Conservation (phyloP, 2,113 vertebrate genomes). For the Catagonus wagneri region DNA sequence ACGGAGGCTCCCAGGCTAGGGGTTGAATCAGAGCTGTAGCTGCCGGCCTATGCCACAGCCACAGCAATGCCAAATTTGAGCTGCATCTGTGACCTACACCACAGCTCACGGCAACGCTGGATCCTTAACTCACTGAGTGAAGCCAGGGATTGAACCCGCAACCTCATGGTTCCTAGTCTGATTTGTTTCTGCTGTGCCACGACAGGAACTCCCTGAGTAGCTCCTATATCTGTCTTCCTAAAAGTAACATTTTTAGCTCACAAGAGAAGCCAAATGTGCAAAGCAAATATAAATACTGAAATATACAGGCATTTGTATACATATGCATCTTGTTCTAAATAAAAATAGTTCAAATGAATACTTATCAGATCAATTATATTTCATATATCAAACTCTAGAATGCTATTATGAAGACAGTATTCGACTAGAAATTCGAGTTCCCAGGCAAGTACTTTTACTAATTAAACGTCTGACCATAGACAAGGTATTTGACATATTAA, state of each 20-base stretch:
- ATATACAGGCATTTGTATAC: not conserved
- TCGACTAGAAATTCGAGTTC: conserved; percentile 33
- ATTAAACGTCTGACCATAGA: not conserved
- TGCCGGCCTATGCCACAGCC: no score
- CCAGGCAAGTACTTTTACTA: not conserved
- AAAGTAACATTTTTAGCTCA: not conserved
- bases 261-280: not conserved
- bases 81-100: no score
- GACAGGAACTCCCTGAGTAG: not conserved
- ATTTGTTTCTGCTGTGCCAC: no score
- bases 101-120: no score
- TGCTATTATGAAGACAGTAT: not conserved
- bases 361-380: not conserved
- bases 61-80: no score
- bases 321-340: not conserved
- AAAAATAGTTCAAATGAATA: conserved; percentile 13
- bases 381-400: not conserved
- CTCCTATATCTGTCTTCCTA: not conserved
- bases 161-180: no score
- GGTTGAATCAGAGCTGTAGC: no score
- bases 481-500: not conserved
- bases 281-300: conserved; percentile 47
- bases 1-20: no score
- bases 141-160: no score
- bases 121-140: no score